These are phyloP conservation scores for Glaucopsyche alexis DNA, from an alignment of 2,888 invertebrate species.

Conservation along the genomic window DNA sequence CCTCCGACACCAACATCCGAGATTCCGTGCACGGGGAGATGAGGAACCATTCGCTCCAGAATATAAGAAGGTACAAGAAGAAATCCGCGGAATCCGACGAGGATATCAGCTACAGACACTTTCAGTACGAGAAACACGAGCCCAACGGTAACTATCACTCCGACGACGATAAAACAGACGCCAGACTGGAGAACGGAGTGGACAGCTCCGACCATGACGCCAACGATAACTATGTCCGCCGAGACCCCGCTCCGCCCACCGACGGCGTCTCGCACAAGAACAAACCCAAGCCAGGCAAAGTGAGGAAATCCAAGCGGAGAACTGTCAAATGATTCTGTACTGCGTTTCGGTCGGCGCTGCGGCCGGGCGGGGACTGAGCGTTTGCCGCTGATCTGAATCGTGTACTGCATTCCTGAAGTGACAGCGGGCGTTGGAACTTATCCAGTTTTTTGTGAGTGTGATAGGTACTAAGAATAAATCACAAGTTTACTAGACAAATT, in stretches of 20 bases:
- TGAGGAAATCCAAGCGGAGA: conserved; percentile 62
- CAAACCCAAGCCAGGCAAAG: conserved; percentile 59
- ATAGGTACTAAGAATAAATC: conserved; percentile 18
- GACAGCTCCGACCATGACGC: conserved; percentile 67
- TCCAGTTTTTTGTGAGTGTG: conserved; percentile 1
- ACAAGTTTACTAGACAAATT: conserved; percentile 19
- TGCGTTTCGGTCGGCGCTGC: conserved; percentile 68
- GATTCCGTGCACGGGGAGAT: conserved; percentile 57
- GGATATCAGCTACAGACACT: conserved; percentile 56
- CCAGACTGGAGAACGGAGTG: conserved; percentile 63
- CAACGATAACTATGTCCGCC: conserved; percentile 57
- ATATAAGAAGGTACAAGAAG: conserved; percentile 56
- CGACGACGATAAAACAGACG: conserved; percentile 55
- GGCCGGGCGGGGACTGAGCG: conserved; percentile 46
- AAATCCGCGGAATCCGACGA: conserved; percentile 64
- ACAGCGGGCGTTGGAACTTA: not conserved
- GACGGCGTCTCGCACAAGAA: conserved; percentile 64
- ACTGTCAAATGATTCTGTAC: conserved; percentile 75
- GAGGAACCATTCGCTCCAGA: conserved; percentile 72
- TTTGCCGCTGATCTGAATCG: not conserved
- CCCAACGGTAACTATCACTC: conserved; percentile 67
- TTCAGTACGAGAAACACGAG: conserved; percentile 56
- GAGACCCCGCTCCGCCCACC: conserved; percentile 51
- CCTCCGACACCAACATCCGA: conserved; percentile 62
- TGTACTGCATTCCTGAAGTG: not conserved